Evolutionary conservation across 64 coral and sea anemone species (phyloP).

Genomic region (Orbicella faveolata): DNA sequence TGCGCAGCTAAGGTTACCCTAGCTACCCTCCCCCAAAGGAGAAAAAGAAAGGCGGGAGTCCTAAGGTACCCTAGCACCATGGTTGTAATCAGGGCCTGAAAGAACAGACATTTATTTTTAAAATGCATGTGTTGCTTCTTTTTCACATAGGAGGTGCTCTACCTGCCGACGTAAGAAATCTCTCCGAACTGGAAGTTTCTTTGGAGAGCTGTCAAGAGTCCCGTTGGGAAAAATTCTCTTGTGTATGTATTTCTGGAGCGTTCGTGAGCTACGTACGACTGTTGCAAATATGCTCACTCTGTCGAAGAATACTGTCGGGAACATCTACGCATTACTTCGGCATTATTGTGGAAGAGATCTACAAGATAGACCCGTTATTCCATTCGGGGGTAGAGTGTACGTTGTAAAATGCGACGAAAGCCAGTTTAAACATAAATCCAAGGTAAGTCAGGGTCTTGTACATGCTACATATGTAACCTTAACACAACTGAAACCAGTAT

Average conservation of each 20-base stretch:
- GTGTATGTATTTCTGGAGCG: conserved; percentile 14
- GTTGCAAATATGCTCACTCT: not conserved
- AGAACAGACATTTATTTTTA: too few species aligned
- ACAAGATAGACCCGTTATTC: conserved; percentile 13
- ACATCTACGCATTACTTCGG: not conserved
- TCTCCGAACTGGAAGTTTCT: not conserved
- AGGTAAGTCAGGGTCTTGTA: not conserved
- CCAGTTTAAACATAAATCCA: conserved; percentile 42
- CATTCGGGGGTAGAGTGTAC: conserved; percentile 5
- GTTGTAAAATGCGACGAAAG: conserved; percentile 38
- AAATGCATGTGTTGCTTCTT: not conserved
- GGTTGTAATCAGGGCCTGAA: too few species aligned
- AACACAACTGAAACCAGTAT: too few species aligned
- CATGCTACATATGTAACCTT: too few species aligned
- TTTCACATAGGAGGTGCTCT: not conserved
- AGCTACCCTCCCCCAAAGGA: too few species aligned
- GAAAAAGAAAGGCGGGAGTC: too few species aligned
- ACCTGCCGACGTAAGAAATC: not conserved
- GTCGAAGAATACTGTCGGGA: conserved; percentile 10
- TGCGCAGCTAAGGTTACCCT: too few species aligned
- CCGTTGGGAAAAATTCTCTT: conserved; percentile 1
- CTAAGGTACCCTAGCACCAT: too few species aligned
- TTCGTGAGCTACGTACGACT: not conserved
- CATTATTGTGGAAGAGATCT: not conserved
- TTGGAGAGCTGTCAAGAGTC: conserved; percentile 7